Evolutionary conservation across 1,140 invertebrate species (phyloP), one percentile per base, ranked within the genome.

Genomic region (Lasioglossum baleicum): DNA sequence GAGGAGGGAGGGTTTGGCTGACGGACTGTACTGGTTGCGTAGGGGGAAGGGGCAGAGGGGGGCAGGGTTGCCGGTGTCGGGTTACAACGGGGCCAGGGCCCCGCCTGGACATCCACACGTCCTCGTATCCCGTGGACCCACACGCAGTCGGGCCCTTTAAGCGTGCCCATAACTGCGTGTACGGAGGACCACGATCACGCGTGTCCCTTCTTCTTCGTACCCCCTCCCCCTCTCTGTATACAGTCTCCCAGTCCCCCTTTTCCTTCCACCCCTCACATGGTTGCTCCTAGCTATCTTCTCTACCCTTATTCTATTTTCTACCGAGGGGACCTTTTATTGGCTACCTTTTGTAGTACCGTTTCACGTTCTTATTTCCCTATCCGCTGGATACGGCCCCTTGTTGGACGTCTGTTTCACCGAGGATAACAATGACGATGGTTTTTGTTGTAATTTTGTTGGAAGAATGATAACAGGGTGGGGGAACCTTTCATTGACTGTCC

Each of bases 131-230:
- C 63, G 71, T 72, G 74, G 60, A 81, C 77, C 78, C 72, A 82
- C 75, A 79, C 84, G 81, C 81, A 88, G 88, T 85, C 89, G 68
- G 82, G 67, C 85, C 88, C 87, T 87, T 87, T 85, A 86, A 87
- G 89, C 87, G 81, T 75, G 74, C 83, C 87, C 86, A 56, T 80
- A 80, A 77, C 75, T 77, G 75, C 68, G 58, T 77, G 75, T 73
- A 78, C 76, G 3, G 69, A 78, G 48, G 67, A 42, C 42, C 53
- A 40, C 51, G 71, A 67, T 53, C 72, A 51, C 56, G 44, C 64
- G 64, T 53, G 31, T 68, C 56, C 76, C 61, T 22, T 67, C 42
- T 4, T 44, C 48, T 31, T 65, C 63, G 8, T 40, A 22, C 31
- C 7, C 17, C n/a, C 71, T 51, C n/a, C 26, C 26, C 58, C 10